These are phyloP conservation scores for Oscheius sp. DNA, from an alignment of 2,888 invertebrate species.

Conservation along the genomic window DNA sequence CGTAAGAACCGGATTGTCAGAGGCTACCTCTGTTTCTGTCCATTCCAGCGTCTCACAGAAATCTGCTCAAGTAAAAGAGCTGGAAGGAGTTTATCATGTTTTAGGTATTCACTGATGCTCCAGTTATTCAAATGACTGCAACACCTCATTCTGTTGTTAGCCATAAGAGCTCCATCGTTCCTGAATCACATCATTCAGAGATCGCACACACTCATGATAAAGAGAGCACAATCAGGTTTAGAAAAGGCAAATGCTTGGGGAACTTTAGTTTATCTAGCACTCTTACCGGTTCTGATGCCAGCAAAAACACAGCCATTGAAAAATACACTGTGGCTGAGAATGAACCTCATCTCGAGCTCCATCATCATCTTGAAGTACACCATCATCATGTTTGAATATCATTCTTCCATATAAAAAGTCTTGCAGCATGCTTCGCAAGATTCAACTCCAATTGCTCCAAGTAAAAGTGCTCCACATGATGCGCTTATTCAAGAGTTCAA, in stretches of 20 bases:
- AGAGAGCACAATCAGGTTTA: constrained; percentile 22
- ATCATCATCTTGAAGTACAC: constrained; percentile 5
- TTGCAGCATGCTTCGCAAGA: constrained; percentile 24
- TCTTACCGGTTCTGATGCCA: constrained; percentile 10
- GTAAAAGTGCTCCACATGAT: constrained; percentile 39
- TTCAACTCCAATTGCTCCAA: constrained; percentile 37
- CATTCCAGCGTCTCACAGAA: constrained; percentile 53
- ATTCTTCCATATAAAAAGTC: not conserved
- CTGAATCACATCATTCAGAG: constrained; percentile 22
- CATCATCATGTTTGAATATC: not conserved
- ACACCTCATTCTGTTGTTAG: not conserved
- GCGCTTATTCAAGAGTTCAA: constrained; percentile 45
- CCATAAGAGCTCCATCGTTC: constrained; percentile 10
- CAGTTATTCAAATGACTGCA: not conserved
- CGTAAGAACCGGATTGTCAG: constrained; percentile 30
- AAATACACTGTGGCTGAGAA: constrained; percentile 4
- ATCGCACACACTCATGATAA: constrained; percentile 17
- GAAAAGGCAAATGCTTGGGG: not conserved
- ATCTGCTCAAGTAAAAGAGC: constrained; percentile 27
- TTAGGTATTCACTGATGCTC: constrained; percentile 13
- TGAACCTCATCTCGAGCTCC: not conserved
- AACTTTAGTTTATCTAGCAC: constrained; percentile 1
- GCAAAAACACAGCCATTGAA: constrained; percentile 8
- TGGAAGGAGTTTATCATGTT: not conserved
- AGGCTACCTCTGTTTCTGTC: constrained; percentile 50